phyloP scores from a whole-genome alignment of 1,140 invertebrate genomes.

The Brachionus koreanus region DNA sequence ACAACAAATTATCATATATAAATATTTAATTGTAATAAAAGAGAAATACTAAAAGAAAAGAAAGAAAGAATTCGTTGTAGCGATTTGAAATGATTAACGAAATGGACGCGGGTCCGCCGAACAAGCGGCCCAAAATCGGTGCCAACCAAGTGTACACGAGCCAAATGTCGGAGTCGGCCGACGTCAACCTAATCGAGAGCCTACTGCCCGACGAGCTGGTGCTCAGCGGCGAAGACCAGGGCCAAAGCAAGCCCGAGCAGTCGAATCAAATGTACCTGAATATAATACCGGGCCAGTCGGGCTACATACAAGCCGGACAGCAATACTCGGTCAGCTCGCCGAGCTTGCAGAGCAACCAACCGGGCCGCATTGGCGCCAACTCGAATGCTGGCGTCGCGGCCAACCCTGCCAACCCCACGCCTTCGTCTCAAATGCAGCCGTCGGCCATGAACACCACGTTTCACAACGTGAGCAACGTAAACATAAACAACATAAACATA shows the following conservation, averaged over 20 bases:
- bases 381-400: neutral
- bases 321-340: slow-evolving; percentile 6
- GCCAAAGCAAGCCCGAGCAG: neutral
- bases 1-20: no score
- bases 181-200: slow-evolving; percentile 22
- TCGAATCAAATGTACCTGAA: slow-evolving; percentile 5
- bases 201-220: slow-evolving; percentile 13
- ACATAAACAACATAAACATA: slow-evolving; percentile 43
- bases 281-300: neutral
- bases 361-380: neutral
- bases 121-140: slow-evolving; percentile 37
- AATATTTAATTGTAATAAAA: no score
- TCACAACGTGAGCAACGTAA: slow-evolving; percentile 39
- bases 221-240: neutral
- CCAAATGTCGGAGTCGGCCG: slow-evolving; percentile 12
- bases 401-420: neutral
- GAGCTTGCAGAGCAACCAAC: neutral
- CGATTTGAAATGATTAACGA: neutral
- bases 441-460: slow-evolving; percentile 31
- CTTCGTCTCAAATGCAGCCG: neutral
- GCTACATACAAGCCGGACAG: neutral
- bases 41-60: no score
- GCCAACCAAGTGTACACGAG: neutral
- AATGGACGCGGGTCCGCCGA: slow-evolving; percentile 35
- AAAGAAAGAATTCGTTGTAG: neutral